Conservation (phyloP, 2,113 vertebrate species). For the Bothrops jararaca region DNA sequence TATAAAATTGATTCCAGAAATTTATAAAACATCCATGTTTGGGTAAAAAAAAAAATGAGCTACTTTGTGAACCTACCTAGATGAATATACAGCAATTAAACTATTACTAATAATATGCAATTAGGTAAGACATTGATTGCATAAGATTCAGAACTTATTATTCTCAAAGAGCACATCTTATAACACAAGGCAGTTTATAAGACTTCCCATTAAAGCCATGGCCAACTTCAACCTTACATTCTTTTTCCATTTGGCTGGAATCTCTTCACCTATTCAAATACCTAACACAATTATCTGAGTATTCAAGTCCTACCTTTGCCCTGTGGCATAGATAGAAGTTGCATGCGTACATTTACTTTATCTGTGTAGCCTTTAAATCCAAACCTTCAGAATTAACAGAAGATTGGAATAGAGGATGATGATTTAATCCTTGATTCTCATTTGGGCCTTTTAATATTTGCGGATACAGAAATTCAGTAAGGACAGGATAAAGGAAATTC, state of each 20-base stretch:
- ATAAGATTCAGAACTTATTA: not conserved
- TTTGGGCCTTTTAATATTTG: not conserved
- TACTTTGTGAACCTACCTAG: not conserved
- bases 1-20: not conserved
- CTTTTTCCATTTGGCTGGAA: not conserved
- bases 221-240: not conserved
- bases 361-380: not conserved
- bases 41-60: not conserved
- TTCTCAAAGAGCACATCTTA: not conserved
- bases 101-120: not conserved
- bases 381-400: not conserved
- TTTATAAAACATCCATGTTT: not conserved
- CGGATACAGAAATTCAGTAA: not conserved
- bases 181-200: not conserved
- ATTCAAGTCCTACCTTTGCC: not conserved
- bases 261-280: not conserved
- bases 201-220: not conserved
- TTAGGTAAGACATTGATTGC: not conserved
- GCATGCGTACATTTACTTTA: not conserved
- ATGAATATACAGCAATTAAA: not conserved
- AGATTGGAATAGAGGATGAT: not conserved
- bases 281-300: not conserved
- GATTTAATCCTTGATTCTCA: not conserved
- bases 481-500: not conserved
- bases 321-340: not conserved